Conservation (phyloP, 2,113 vertebrate species). For the Euleptes europaea region DNA sequence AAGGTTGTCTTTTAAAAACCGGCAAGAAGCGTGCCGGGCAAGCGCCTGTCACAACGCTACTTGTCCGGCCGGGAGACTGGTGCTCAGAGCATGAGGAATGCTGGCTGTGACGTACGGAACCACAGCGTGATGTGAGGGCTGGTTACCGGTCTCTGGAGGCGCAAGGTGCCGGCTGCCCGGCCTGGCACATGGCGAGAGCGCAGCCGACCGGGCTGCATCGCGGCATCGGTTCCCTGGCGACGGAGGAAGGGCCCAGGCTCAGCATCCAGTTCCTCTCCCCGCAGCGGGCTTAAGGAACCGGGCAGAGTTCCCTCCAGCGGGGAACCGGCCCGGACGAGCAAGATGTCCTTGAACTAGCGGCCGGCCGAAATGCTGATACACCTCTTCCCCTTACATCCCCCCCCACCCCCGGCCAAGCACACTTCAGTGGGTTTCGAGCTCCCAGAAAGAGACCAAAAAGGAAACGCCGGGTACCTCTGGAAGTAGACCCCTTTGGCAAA, state of each 20-base stretch:
- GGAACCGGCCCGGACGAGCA: not conserved
- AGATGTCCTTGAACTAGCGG: not conserved
- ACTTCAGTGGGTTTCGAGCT: not conserved
- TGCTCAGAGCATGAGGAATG: not conserved
- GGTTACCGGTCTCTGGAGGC: not conserved
- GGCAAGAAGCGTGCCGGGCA: not conserved
- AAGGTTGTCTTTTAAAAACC: too few species aligned
- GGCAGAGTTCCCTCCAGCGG: not conserved
- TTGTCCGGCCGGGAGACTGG: not conserved
- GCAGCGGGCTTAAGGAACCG: not conserved
- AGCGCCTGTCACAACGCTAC: not conserved
- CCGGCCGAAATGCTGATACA: not conserved
- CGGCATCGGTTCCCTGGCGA: not conserved
- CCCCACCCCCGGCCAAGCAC: not conserved
- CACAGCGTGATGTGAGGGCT: not conserved
- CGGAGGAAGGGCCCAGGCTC: too few species aligned
- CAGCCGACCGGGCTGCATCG: not conserved
- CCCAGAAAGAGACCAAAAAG: not conserved
- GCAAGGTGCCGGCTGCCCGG: too few species aligned
- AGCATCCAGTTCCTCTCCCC: not conserved
- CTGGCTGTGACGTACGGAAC: constrained; percentile 31
- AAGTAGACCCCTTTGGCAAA: not conserved
- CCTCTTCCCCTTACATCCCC: too few species aligned
- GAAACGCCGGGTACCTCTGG: not conserved
- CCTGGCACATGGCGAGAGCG: not conserved